Conservation (phyloP, 2,888 invertebrate species). For the Pterostichus madidus region DNA sequence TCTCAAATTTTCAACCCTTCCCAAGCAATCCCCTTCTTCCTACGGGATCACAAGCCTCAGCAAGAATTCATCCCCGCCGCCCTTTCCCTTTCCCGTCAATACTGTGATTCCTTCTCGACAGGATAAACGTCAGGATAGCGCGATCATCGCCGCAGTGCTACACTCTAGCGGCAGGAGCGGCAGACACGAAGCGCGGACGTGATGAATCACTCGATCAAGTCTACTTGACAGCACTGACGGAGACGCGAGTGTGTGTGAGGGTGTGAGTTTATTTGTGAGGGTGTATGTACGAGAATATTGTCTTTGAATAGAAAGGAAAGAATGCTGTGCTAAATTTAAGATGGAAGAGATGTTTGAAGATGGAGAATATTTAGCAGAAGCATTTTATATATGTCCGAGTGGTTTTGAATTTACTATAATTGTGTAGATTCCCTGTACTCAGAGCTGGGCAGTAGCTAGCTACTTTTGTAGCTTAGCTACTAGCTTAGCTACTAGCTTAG, state of each 20-base stretch:
- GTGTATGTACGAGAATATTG: not conserved
- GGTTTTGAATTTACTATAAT: no score
- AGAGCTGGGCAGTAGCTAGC: no score
- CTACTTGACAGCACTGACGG: slow-evolving; percentile 49
- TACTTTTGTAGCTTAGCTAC: no score
- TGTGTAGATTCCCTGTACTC: no score
- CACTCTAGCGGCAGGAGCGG: slow-evolving; percentile 1
- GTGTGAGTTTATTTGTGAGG: not conserved
- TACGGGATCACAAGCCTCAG: not conserved
- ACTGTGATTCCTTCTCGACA: slow-evolving; percentile 9
- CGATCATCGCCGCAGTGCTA: slow-evolving; percentile 16
- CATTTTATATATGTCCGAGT: no score
- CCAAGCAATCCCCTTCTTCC: no score
- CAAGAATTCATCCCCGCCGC: not conserved
- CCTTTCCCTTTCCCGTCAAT: not conserved
- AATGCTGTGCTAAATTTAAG: no score
- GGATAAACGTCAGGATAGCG: slow-evolving; percentile 26
- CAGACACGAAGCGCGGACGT: slow-evolving; percentile 14
- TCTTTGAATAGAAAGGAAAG: not conserved
- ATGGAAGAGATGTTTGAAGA: no score
- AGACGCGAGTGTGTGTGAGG: not conserved
- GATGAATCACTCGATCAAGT: slow-evolving; percentile 64
- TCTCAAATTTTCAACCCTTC: no score
- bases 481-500: no score
- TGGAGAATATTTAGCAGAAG: no score